Percentiles rank a stretch among this genome's conserved stretches.
Evolutionary conservation across 2,797 vertebrate species (phyloP).

Genomic region (Rhinatrema bivittatum): DNA sequence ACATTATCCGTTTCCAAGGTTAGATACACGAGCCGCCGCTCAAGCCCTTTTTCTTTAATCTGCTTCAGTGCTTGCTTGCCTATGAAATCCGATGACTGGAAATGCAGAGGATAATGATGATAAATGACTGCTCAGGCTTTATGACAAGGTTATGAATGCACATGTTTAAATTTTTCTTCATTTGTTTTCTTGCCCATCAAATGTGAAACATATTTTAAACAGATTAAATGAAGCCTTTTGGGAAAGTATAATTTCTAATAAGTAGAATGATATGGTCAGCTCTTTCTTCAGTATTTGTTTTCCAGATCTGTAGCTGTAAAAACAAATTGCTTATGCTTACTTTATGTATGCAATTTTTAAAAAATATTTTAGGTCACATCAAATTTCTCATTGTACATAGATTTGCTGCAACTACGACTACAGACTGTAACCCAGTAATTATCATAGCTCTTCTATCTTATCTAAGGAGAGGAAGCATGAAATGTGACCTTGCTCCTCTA

Average conservation of each 20-base stretch:
- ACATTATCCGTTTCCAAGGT: constrained; percentile 74
- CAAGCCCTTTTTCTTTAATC: constrained; percentile 81
- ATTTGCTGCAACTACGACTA: too few relatives aligned
- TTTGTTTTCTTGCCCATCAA: constrained; percentile 26
- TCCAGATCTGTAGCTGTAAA: not conserved
- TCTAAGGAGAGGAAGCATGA: too few relatives aligned
- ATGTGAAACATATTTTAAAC: constrained; percentile 24
- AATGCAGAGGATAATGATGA: constrained; percentile 34
- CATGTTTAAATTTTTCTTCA: constrained; percentile 31
- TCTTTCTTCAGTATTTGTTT: constrained; percentile 2
- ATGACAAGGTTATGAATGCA: constrained; percentile 29
- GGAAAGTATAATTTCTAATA: constrained; percentile 15
- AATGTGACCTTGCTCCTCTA: too few relatives aligned
- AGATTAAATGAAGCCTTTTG: constrained; percentile 30
- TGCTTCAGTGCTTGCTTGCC: constrained; percentile 78
- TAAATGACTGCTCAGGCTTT: constrained; percentile 14
- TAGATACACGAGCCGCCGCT: constrained; percentile 79
- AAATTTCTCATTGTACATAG: not conserved
- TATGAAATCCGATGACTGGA: constrained; percentile 69
- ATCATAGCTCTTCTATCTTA: too few relatives aligned
- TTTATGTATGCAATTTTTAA: not conserved
- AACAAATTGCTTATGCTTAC: not conserved
- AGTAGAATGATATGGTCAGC: constrained; percentile 6
- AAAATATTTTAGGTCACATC: not conserved
- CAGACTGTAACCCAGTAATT: too few relatives aligned